A percentile compares a stretch with the other conserved stretches of the same genome.
Conservation (phyloP, 1,140 invertebrate species). For the Drosophila sp. region DNA sequence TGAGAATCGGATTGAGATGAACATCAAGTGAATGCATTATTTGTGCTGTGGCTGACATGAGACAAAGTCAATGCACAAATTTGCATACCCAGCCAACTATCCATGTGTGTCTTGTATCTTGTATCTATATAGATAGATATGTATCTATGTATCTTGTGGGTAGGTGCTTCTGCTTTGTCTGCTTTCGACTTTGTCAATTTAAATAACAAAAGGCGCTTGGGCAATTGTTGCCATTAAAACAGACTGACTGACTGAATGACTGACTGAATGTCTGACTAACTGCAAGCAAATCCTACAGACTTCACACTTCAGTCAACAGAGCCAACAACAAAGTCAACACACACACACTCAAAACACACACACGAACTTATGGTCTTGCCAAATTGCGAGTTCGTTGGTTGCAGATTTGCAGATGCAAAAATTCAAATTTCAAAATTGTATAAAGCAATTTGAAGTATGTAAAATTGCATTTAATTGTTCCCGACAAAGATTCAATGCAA, state of each 20-base stretch:
- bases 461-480: constrained; percentile 82
- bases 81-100: constrained; percentile 50
- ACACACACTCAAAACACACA: constrained; percentile 60
- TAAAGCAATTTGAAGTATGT: constrained; percentile 79
- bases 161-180: constrained; percentile 8
- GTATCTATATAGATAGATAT: neutral
- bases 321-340: constrained; percentile 54
- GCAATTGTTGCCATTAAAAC: constrained; percentile 68
- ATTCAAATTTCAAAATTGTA: constrained; percentile 74
- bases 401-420: constrained; percentile 44
- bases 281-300: constrained; percentile 59
- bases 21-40: constrained; percentile 60
- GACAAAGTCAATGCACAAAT: constrained; percentile 72
- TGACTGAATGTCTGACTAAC: neutral
- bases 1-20: constrained; percentile 3
- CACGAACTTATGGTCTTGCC: constrained; percentile 13
- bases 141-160: constrained; percentile 1
- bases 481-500: constrained; percentile 67
- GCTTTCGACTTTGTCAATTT: constrained; percentile 63
- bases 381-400: constrained; percentile 7
- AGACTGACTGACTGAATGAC: neutral
- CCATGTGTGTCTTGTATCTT: constrained; percentile 3
- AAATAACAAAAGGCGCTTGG: constrained; percentile 76
- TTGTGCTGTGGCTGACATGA: constrained; percentile 53
- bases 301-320: constrained; percentile 74